These are phyloP conservation scores for Drosophila kikkawai DNA, from an alignment of 1,140 invertebrate genomes.

Conservation along the genomic window DNA sequence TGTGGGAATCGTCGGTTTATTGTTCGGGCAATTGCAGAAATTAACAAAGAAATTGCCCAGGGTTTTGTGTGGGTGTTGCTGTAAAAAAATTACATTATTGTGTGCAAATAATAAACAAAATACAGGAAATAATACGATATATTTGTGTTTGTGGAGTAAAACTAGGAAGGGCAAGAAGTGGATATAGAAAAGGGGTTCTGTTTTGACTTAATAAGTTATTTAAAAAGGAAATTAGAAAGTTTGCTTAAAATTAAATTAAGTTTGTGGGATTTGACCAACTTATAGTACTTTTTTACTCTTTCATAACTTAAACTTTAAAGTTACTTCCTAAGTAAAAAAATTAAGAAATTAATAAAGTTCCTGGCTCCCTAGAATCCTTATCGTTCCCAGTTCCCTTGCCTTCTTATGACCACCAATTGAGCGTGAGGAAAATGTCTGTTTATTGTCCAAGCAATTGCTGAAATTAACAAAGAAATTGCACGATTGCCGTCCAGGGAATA, in stretches of 20 bases:
- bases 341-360: neutral
- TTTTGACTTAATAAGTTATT: neutral
- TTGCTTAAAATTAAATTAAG: neutral
- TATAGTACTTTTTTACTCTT: neutral
- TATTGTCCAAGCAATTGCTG: slow-evolving; percentile 44
- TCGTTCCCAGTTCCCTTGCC: too few relatives aligned
- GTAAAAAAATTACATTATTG: slow-evolving; percentile 5
- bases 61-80: slow-evolving; percentile 7
- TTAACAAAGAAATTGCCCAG: slow-evolving; percentile 52
- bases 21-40: slow-evolving; percentile 49
- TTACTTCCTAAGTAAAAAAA: neutral
- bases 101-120: neutral
- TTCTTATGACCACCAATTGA: slow-evolving; percentile 1
- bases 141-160: neutral
- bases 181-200: neutral
- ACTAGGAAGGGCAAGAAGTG: neutral
- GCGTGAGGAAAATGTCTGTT: slow-evolving; percentile 4
- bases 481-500: slow-evolving; percentile 41
- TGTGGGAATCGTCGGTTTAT: slow-evolving; percentile 16
- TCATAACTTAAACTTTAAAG: neutral
- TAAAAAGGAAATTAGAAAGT: neutral
- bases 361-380: neutral
- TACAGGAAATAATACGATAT: neutral
- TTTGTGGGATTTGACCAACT: neutral
- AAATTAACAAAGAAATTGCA: slow-evolving; percentile 59